Conservation (phyloP, 1,140 invertebrate species). For the Philopotamus ludificatus region DNA sequence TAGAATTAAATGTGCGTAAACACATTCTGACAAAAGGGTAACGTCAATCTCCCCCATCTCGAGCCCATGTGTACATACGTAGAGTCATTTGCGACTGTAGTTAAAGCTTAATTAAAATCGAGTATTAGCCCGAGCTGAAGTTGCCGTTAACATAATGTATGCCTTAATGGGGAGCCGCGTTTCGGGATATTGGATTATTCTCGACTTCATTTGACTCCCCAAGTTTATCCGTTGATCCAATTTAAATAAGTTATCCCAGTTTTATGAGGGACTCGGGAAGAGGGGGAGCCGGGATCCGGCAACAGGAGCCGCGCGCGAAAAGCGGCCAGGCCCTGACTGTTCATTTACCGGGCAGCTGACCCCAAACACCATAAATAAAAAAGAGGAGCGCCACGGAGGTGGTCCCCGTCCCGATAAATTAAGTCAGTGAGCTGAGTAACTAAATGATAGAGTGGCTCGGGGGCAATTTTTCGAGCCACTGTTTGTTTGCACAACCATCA, state of each 20-base stretch:
- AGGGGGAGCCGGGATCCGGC: background rate
- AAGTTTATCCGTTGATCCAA: background rate
- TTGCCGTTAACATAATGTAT: background rate
- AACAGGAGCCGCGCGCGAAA: too few relatives aligned
- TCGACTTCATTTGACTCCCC: background rate
- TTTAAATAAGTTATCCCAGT: background rate
- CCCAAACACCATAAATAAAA: too few relatives aligned
- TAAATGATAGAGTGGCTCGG: slow-evolving; percentile 35
- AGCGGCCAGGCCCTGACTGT: too few relatives aligned
- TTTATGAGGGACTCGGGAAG: background rate
- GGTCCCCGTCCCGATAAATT: slow-evolving; percentile 34
- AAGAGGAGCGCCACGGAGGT: slow-evolving; percentile 1
- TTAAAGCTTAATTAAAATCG: background rate
- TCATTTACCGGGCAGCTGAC: too few relatives aligned
- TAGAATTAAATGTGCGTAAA: too few relatives aligned
- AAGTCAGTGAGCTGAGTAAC: slow-evolving; percentile 30
- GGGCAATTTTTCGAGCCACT: slow-evolving; percentile 37
- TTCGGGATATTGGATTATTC: background rate
- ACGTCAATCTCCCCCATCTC: background rate
- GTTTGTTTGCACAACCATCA: slow-evolving; percentile 40
- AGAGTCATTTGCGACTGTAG: background rate
- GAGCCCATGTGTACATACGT: background rate
- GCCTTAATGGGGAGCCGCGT: background rate
- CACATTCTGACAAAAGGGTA: background rate
- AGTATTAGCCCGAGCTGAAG: background rate